Conservation (phyloP, 2,888 invertebrate genomes). For the Sinodicranocentrus sp. region DNA sequence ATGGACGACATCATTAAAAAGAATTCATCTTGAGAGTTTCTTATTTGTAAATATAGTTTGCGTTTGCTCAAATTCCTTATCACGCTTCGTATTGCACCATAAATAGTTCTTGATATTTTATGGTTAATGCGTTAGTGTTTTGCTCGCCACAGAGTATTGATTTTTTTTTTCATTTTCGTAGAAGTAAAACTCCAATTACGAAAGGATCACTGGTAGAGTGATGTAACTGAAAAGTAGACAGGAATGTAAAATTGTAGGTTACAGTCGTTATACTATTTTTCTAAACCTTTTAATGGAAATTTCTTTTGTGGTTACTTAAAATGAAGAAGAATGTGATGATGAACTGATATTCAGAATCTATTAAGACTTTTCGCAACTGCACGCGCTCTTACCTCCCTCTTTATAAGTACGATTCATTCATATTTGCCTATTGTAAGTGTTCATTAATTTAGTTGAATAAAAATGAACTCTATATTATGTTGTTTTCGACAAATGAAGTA, state of each 20-base stretch:
- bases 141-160: background rate
- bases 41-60: background rate
- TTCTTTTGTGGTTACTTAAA: no score
- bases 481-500: background rate
- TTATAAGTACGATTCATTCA: background rate
- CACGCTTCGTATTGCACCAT: background rate
- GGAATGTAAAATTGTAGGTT: no score
- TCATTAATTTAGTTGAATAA: background rate
- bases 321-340: no score
- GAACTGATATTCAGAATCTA: no score
- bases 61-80: background rate
- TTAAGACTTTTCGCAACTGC: background rate
- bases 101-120: background rate
- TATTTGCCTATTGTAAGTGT: background rate
- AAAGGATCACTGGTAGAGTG: no score
- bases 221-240: no score
- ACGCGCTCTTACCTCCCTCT: background rate
- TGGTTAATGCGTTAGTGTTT: background rate
- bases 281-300: no score
- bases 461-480: background rate
- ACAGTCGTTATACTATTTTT: no score
- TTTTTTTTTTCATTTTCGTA: no score
- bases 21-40: conserved; percentile 21
- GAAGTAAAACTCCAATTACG: no score
- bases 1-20: conserved; percentile 57